phyloP scores from a whole-genome alignment of 2,113 vertebrate genomes.

The Barbus barbus region DNA sequence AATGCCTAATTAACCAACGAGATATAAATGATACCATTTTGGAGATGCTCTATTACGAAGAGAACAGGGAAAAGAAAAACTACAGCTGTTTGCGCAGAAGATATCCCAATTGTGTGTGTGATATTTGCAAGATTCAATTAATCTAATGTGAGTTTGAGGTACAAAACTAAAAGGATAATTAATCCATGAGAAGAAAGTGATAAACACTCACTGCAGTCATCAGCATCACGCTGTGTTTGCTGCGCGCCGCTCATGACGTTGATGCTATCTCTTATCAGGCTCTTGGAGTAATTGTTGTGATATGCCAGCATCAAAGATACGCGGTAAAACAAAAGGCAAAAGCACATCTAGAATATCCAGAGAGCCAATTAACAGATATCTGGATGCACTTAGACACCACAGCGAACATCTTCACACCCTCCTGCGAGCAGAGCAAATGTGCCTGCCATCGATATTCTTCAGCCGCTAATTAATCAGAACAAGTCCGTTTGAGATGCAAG shows the following conservation, averaged over 20 bases:
- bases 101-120: slow-evolving; percentile 34
- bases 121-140: slow-evolving; percentile 49
- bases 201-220: slow-evolving; percentile 32
- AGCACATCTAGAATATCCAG: slow-evolving; percentile 36
- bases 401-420: slow-evolving; percentile 14
- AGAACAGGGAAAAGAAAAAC: slow-evolving; percentile 9
- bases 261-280: slow-evolving; percentile 45
- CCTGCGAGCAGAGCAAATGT: slow-evolving; percentile 26
- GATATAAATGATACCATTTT: slow-evolving; percentile 51
- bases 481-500: background rate
- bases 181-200: slow-evolving; percentile 30
- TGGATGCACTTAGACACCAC: slow-evolving; percentile 40
- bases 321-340: slow-evolving; percentile 31
- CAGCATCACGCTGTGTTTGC: slow-evolving; percentile 17
- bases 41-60: slow-evolving; percentile 20
- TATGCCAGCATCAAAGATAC: slow-evolving; percentile 14
- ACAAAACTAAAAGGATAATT: slow-evolving; percentile 47
- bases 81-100: slow-evolving; percentile 4
- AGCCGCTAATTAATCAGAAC: slow-evolving; percentile 40
- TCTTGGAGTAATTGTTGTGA: slow-evolving; percentile 51
- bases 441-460: slow-evolving; percentile 37
- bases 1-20: slow-evolving; percentile 42
- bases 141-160: slow-evolving; percentile 33
- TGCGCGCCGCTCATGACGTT: slow-evolving; percentile 10
- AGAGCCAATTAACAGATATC: slow-evolving; percentile 54